Evolutionary conservation across 2,888 invertebrate genomes (phyloP).

Genomic region (Horisme vitalbata): DNA sequence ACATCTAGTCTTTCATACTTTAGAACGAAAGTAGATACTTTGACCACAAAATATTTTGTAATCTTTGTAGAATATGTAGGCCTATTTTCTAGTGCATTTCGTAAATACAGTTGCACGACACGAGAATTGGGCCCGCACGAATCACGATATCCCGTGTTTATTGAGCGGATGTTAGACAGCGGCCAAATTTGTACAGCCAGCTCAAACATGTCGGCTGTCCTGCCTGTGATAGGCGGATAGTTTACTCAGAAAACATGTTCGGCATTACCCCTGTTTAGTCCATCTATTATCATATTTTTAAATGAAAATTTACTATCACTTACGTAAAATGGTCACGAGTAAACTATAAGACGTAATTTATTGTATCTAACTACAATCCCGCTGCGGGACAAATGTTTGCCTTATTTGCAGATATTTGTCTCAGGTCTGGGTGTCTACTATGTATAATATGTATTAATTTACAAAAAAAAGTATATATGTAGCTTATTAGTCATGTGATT

Average conservation of each 20-base stretch:
- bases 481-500: no score
- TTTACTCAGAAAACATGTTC: conserved; percentile 15
- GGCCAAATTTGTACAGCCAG: conserved; percentile 28
- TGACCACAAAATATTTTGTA: background rate
- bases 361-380: no score
- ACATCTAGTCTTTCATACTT: no score
- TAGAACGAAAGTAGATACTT: no score
- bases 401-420: no score
- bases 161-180: conserved; percentile 14
- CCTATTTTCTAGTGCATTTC: background rate
- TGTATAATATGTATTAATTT: no score
- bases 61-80: background rate
- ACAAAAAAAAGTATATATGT: no score
- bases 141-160: conserved; percentile 18
- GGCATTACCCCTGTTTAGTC: conserved; percentile 2
- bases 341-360: no score
- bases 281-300: conserved; percentile 1
- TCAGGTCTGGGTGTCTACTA: no score
- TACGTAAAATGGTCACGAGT: no score
- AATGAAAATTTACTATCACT: background rate
- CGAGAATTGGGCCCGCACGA: conserved; percentile 8
- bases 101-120: background rate
- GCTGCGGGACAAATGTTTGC: no score
- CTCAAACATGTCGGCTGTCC: conserved; percentile 20
- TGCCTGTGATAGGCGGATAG: conserved; percentile 5